phyloP scores from a whole-genome alignment of 2,797 vertebrate species.

The Hybognathus amarus region DNA sequence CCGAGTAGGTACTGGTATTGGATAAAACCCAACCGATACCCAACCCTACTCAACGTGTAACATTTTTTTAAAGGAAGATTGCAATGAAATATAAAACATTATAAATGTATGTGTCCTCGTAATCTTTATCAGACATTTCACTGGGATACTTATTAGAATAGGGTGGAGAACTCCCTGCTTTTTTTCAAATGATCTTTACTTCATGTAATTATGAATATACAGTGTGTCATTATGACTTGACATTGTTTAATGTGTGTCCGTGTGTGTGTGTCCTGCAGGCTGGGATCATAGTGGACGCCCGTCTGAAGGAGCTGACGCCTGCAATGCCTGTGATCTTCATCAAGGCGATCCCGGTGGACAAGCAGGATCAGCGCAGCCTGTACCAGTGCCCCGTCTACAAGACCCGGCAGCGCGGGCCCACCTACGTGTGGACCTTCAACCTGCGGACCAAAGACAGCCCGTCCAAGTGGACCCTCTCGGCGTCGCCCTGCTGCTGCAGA shows the following conservation, averaged over 20 bases:
- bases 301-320: constrained; percentile 88
- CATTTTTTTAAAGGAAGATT: not conserved
- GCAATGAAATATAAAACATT: not conserved
- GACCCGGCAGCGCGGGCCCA: constrained; percentile 89
- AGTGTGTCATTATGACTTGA: not conserved
- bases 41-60: too few species aligned
- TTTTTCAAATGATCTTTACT: not conserved
- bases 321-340: constrained; percentile 90
- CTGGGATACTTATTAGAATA: too few species aligned
- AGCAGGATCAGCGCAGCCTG: constrained; percentile 79
- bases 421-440: constrained; percentile 93
- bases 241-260: too few species aligned
- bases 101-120: not conserved
- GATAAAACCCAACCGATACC: too few species aligned
- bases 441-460: constrained; percentile 90
- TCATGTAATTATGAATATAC: not conserved
- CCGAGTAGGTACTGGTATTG: too few species aligned
- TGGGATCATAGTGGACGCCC: constrained; percentile 85
- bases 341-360: constrained; percentile 86
- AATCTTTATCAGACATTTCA: not conserved
- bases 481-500: constrained; percentile 89
- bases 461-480: constrained; percentile 93
- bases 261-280: constrained; percentile 5
- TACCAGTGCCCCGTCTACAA: constrained; percentile 93
- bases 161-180: too few species aligned